Evolutionary conservation across 2,888 invertebrate species (phyloP), one percentile per base, ranked within the genome.

Genomic region (Ephialtes manifestator): DNA sequence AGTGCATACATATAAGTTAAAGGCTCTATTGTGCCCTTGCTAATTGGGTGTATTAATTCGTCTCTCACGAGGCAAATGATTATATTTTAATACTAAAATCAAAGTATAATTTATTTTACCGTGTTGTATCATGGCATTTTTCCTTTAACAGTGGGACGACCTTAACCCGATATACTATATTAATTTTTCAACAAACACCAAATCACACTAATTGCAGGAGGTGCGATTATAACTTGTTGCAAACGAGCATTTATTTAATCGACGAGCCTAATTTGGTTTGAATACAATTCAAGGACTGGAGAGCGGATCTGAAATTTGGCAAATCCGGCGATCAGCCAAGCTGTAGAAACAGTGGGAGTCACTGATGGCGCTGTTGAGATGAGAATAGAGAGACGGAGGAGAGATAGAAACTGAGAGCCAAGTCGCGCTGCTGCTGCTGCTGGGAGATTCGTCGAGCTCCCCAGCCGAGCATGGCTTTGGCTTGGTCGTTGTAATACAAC

Each of bases 401-500:
- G 87, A 87, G 86, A 87, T 81, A 81, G 70, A 75, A 65, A 84
- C 76, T 58, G 72, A 75, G 71, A 74, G 75, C 70, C 60, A 51
- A 80, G 76, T 58, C 80, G 77, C 20, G 24, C 24, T 24, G 24
- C 24, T 24, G 74, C 18, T 39, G 65, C 67, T 68, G 67, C 83
- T 72, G 58, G 70, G 75, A 87, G 85, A 86, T 84, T 83, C 83
- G 84, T 53, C 84, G 84, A 77, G 84, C 76, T 84, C 86, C 86
- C 86, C 82, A 84, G 74, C 68, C 87, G 84, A 89, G 87, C 87
- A 82, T 88, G 70, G 89, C 88, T 90, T 89, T 89, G 55, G 89
- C 88, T 87, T 88, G 89, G 88, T 89, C 87, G 89, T 89, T 89
- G 90, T 89, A 90, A 90, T 90, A 90, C 90, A 90, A 90, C 89